Percentiles rank a stretch among this genome's conserved stretches.
Conservation (phyloP, 2,113 vertebrate genomes). For the Grammomys surdaster region DNA sequence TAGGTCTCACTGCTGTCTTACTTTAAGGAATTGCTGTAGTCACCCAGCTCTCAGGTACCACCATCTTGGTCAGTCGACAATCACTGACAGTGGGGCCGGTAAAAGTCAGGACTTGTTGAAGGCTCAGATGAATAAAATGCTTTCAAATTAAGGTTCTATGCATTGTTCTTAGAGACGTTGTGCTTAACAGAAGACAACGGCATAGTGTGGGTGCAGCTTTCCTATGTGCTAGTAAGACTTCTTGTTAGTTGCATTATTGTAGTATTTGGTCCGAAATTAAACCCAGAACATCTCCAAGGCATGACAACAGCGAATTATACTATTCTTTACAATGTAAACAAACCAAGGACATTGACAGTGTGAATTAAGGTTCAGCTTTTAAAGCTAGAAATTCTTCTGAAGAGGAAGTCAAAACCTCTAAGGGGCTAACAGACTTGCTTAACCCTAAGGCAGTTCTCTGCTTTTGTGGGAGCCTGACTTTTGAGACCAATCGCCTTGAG, state of each 20-base stretch:
- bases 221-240: neutral
- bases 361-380: neutral
- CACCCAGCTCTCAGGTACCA: neutral
- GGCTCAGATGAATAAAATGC: neutral
- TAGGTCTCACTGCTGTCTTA: neutral
- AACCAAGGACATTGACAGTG: neutral
- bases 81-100: too few relatives aligned
- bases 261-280: neutral
- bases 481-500: neutral
- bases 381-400: conserved; percentile 6
- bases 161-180: neutral
- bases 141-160: neutral
- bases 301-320: neutral
- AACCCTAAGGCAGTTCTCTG: neutral
- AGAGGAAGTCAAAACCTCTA: neutral
- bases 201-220: neutral
- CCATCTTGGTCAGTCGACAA: neutral
- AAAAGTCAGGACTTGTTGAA: neutral
- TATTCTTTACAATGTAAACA: conserved; percentile 25
- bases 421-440: neutral
- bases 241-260: neutral
- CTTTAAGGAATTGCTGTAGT: neutral
- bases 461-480: neutral
- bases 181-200: neutral
- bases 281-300: neutral